Evolutionary conservation across 2,113 vertebrate genomes (phyloP).

Genomic region (Bos indicus): DNA sequence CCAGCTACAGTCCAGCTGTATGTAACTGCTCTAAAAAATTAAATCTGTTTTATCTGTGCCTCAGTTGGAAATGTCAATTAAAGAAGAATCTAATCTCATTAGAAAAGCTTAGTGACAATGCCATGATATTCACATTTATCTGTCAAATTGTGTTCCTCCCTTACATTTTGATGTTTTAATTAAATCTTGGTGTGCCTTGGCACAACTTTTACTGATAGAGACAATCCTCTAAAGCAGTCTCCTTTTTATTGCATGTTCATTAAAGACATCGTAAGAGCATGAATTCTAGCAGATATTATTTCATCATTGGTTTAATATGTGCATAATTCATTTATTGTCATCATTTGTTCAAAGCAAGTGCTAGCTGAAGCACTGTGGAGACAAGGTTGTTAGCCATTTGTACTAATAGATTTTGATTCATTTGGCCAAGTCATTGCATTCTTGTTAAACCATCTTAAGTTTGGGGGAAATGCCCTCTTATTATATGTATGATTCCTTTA

Average conservation of each 20-base stretch:
- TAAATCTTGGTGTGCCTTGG: constrained; percentile 32
- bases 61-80: constrained; percentile 65
- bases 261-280: neutral
- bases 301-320: neutral
- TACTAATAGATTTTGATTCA: neutral
- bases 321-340: neutral
- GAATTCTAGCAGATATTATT: neutral
- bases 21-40: constrained; percentile 52
- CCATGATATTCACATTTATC: constrained; percentile 28
- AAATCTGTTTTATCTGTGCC: constrained; percentile 12
- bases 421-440: neutral
- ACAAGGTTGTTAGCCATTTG: neutral
- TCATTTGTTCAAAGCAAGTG: neutral
- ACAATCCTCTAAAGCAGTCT: constrained; percentile 7
- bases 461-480: neutral
- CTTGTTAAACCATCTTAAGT: neutral
- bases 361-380: neutral
- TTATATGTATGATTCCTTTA: neutral
- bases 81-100: constrained; percentile 59
- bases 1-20: constrained; percentile 18
- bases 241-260: neutral
- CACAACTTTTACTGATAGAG: constrained; percentile 33
- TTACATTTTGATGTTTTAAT: constrained; percentile 41
- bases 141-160: constrained; percentile 44
- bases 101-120: constrained; percentile 47